Evolutionary conservation across 2,888 invertebrate species (phyloP).

Genomic region (Koerneria pararmatus): DNA sequence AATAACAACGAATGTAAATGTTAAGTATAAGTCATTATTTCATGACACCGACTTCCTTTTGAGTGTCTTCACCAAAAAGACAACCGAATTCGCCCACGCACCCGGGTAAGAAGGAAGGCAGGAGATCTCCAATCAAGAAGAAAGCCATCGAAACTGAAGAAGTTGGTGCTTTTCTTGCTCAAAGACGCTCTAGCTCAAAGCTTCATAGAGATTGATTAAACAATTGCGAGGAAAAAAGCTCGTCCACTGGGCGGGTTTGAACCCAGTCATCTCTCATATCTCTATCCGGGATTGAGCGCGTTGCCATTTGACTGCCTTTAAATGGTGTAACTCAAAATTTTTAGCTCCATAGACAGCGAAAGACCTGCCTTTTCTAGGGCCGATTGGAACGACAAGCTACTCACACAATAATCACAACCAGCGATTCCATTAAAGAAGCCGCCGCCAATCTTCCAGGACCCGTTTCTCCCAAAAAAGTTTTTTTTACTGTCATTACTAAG

Average conservation of each 20-base stretch:
- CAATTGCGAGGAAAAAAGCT: no score
- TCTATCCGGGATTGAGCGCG: no score
- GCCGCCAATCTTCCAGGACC: conserved; percentile 34
- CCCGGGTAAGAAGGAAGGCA: conserved; percentile 17
- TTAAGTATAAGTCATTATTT: no score
- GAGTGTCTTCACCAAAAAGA: neutral
- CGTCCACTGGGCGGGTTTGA: no score
- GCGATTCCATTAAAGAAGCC: conserved; percentile 29
- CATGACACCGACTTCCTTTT: no score
- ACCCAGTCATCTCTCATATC: no score
- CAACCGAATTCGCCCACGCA: neutral
- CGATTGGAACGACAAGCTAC: conserved; percentile 48
- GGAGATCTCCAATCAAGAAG: conserved; percentile 19
- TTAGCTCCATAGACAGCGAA: neutral
- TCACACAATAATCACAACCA: conserved; percentile 45
- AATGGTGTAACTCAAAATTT: neutral
- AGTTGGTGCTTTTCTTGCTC: conserved; percentile 1
- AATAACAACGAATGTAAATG: no score
- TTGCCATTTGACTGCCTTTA: neutral
- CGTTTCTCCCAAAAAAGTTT: no score
- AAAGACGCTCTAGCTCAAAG: neutral
- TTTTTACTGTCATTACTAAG: no score
- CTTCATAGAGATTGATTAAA: no score
- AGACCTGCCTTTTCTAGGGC: neutral
- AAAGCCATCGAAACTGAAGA: conserved; percentile 28